These are phyloP conservation scores for Pheucticus melanocephalus DNA, from an alignment of 2,113 vertebrate species.

Conservation along the genomic window DNA sequence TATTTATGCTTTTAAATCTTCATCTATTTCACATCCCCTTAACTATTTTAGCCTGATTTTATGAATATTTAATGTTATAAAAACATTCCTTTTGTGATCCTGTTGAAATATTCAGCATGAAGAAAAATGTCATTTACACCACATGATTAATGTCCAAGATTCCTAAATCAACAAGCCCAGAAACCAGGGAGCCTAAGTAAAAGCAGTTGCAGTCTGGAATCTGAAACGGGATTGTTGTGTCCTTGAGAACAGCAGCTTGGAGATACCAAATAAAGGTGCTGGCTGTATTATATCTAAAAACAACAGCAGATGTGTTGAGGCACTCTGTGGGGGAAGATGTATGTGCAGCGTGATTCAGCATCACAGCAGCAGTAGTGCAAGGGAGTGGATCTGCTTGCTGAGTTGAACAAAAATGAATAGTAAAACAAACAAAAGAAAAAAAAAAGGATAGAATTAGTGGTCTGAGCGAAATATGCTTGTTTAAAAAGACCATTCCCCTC, in stretches of 20 bases:
- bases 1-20: conserved; percentile 12
- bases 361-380: neutral
- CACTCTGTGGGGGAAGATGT: neutral
- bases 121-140: conserved; percentile 8
- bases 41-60: conserved; percentile 26
- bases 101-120: conserved; percentile 11
- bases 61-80: conserved; percentile 31
- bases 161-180: neutral
- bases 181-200: neutral
- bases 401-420: neutral
- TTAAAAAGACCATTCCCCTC: neutral
- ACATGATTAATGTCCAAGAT: neutral
- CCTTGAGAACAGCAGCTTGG: neutral
- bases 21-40: neutral
- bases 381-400: neutral
- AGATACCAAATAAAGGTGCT: neutral
- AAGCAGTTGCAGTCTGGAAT: neutral
- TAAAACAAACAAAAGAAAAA: neutral
- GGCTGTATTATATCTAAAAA: neutral
- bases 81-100: neutral
- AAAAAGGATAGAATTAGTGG: neutral
- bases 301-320: neutral
- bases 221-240: neutral
- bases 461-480: neutral
- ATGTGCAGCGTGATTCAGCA: neutral